Percentiles rank a stretch among this genome's conserved stretches.
phyloP scores from a whole-genome alignment of 2,113 vertebrate genomes.

The Hoplias malabaricus region DNA sequence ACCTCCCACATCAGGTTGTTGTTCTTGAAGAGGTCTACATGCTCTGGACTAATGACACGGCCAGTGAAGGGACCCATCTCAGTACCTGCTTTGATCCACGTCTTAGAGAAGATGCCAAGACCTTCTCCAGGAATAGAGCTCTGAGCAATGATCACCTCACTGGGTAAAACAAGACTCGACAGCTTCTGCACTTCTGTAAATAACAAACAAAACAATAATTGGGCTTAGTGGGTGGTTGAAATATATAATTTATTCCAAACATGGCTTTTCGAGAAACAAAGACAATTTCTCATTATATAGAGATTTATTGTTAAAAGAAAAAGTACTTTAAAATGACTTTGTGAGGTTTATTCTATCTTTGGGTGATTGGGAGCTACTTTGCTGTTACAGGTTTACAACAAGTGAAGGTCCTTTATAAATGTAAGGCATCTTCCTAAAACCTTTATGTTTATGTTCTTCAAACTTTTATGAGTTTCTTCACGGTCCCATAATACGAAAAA shows the following conservation, averaged over 20 bases:
- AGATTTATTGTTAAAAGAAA: no score
- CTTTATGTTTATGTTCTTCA: not conserved
- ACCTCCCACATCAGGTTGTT: constrained; percentile 99
- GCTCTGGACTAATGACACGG: constrained; percentile 88
- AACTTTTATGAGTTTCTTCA: not conserved
- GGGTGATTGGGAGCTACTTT: no score
- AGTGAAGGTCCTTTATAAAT: no score
- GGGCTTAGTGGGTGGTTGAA: no score
- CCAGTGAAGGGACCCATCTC: constrained; percentile 98
- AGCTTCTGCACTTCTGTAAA: constrained; percentile 91
- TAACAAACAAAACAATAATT: no score
- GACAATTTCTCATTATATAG: no score
- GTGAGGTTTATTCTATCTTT: no score
- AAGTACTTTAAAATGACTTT: no score
- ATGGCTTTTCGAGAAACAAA: no score
- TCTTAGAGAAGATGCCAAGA: constrained; percentile 96
- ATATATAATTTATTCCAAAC: no score
- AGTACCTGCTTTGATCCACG: constrained; percentile 95
- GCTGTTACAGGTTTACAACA: no score
- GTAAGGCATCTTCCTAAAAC: not conserved
- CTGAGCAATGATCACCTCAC: constrained; percentile 95
- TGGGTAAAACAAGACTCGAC: constrained; percentile 92
- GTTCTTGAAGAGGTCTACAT: constrained; percentile 96
- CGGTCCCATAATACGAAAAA: not conserved
- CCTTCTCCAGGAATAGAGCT: constrained; percentile 96